Evolutionary conservation across 2,797 vertebrate genomes (phyloP).

Genomic region (Jordanella pulchra): DNA sequence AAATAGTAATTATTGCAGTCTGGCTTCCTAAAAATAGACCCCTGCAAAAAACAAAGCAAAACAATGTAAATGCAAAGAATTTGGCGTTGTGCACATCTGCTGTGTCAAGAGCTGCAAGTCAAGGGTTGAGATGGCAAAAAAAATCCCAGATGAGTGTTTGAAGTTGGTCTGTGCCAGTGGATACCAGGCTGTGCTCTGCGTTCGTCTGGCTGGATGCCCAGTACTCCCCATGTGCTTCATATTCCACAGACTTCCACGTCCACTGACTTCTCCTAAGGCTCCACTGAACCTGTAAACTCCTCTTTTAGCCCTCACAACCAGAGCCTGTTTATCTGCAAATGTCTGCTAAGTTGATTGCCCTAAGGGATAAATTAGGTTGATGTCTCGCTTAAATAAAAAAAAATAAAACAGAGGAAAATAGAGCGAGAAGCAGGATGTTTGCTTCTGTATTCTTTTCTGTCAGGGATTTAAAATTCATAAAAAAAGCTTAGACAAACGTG

Average conservation of each 20-base stretch:
- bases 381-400: constrained; percentile 28
- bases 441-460: not conserved
- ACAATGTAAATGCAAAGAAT: constrained; percentile 10
- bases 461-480: not conserved
- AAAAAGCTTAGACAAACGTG: constrained; percentile 2
- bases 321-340: constrained; percentile 20
- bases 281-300: constrained; percentile 46
- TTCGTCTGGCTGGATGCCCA: constrained; percentile 51
- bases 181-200: constrained; percentile 55
- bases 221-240: constrained; percentile 59
- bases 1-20: constrained; percentile 10
- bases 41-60: constrained; percentile 13
- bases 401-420: constrained; percentile 25
- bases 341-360: constrained; percentile 29
- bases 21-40: constrained; percentile 27
- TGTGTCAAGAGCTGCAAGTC: constrained; percentile 12
- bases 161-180: constrained; percentile 38
- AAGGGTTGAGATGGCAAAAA: constrained; percentile 23
- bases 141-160: constrained; percentile 21
- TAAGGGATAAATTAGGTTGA: constrained; percentile 35
- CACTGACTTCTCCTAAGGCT: constrained; percentile 45
- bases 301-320: constrained; percentile 31
- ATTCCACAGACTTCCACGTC: constrained; percentile 54
- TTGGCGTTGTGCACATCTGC: constrained; percentile 21
- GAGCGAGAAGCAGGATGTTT: not conserved